These are phyloP conservation scores for Leuciscus idus DNA, from an alignment of 2,113 vertebrate species.

Conservation along the genomic window DNA sequence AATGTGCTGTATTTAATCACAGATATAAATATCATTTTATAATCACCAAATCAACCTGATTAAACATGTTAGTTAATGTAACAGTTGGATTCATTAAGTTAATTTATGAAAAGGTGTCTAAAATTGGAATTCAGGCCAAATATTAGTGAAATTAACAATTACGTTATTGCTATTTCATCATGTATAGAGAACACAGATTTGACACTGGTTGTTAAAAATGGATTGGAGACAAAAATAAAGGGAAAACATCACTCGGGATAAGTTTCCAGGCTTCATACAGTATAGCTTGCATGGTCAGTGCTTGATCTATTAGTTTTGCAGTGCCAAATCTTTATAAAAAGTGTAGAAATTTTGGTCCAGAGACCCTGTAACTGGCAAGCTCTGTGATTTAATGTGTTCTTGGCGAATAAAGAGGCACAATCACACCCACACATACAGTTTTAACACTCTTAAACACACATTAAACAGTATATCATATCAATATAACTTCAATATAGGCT, in stretches of 20 bases:
- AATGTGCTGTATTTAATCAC: background rate
- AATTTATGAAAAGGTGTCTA: background rate
- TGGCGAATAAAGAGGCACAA: conserved; percentile 77
- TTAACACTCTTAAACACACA: conserved; percentile 52
- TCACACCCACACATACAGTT: conserved; percentile 52
- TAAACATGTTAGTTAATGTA: background rate
- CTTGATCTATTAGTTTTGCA: conserved; percentile 32
- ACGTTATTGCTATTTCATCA: conserved; percentile 33
- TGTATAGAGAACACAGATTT: background rate
- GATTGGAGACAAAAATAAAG: background rate
- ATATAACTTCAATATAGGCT: conserved; percentile 62
- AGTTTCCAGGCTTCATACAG: background rate
- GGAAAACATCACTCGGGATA: background rate
- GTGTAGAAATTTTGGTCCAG: conserved; percentile 76
- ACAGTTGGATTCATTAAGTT: background rate
- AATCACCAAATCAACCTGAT: background rate
- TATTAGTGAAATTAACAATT: background rate
- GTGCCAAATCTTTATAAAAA: conserved; percentile 36
- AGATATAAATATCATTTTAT: background rate
- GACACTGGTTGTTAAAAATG: background rate
- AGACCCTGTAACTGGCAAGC: conserved; percentile 73
- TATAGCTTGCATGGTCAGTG: conserved; percentile 14
- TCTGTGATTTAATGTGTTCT: conserved; percentile 79
- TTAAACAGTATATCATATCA: conserved; percentile 66
- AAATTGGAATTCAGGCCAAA: background rate